Percentiles rank a stretch among this genome's conserved stretches.
phyloP scores from a whole-genome alignment of 1,140 invertebrate genomes.

The Paraescarpia echinospica region DNA sequence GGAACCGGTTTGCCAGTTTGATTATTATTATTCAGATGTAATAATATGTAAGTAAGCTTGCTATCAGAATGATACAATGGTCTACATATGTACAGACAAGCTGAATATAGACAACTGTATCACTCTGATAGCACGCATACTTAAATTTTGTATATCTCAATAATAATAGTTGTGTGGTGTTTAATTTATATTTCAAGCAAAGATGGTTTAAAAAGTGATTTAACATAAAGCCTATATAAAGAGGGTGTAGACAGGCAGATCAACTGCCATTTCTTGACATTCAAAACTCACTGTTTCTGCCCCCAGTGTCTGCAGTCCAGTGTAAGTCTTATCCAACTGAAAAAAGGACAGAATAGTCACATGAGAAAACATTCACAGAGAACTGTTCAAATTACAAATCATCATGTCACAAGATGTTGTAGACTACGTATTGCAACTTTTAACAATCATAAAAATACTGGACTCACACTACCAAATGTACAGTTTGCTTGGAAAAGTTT shows the following conservation, averaged over 20 bases:
- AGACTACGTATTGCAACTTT: too few relatives aligned
- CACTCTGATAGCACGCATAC: too few relatives aligned
- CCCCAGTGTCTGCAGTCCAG: slow-evolving; percentile 80
- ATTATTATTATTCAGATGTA: too few relatives aligned
- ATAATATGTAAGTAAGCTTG: too few relatives aligned
- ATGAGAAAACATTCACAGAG: neutral
- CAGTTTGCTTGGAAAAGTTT: too few relatives aligned
- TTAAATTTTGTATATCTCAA: neutral
- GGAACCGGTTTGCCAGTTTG: too few relatives aligned
- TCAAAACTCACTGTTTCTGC: slow-evolving; percentile 68
- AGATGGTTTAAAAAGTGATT: neutral
- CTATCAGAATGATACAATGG: too few relatives aligned
- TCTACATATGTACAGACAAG: too few relatives aligned
- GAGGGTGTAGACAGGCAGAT: neutral
- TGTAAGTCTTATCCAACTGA: slow-evolving; percentile 78
- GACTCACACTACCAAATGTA: too few relatives aligned
- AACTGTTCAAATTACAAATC: neutral
- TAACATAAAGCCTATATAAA: neutral
- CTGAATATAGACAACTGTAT: too few relatives aligned
- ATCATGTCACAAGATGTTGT: too few relatives aligned
- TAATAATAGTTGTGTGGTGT: neutral
- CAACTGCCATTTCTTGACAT: neutral
- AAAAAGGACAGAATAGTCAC: slow-evolving; percentile 30
- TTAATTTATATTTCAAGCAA: neutral
- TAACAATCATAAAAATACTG: too few relatives aligned